These are phyloP conservation scores for Brachionus sp. DNA, from an alignment of 1,140 invertebrate genomes.

Conservation along the genomic window DNA sequence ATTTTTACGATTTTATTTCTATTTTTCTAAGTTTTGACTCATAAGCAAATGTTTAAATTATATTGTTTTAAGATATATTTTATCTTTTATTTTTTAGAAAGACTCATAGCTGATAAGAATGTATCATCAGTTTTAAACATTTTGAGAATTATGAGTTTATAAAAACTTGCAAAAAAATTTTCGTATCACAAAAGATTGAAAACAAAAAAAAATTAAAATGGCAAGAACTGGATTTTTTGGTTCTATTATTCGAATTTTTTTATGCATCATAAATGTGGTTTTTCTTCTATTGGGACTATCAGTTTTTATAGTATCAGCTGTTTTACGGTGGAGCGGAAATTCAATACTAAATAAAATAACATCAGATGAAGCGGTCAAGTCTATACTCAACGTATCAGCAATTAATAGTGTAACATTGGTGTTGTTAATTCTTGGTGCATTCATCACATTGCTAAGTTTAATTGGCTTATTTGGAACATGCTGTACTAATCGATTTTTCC, in stretches of 20 bases:
- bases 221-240: constrained; percentile 41
- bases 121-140: not conserved
- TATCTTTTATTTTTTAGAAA: constrained; percentile 2
- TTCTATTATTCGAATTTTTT: constrained; percentile 5
- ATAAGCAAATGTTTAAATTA: not conserved
- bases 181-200: not conserved
- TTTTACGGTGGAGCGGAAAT: constrained; percentile 16
- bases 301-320: not conserved
- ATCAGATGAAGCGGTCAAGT: not conserved
- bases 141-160: constrained; percentile 2
- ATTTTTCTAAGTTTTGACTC: not conserved
- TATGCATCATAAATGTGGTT: constrained; percentile 19
- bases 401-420: constrained; percentile 17
- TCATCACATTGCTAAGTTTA: constrained; percentile 2
- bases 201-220: not conserved
- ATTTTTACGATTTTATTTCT: not conserved
- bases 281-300: constrained; percentile 3
- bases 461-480: constrained; percentile 33
- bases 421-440: constrained; percentile 11
- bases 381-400: constrained; percentile 22
- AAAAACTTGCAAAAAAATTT: not conserved
- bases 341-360: constrained; percentile 43
- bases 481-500: constrained; percentile 33
- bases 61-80: not conserved
- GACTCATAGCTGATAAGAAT: not conserved